Base-by-base conservation (phyloP, 1,140 invertebrate species). In the Colletes latitarsis region DNA sequence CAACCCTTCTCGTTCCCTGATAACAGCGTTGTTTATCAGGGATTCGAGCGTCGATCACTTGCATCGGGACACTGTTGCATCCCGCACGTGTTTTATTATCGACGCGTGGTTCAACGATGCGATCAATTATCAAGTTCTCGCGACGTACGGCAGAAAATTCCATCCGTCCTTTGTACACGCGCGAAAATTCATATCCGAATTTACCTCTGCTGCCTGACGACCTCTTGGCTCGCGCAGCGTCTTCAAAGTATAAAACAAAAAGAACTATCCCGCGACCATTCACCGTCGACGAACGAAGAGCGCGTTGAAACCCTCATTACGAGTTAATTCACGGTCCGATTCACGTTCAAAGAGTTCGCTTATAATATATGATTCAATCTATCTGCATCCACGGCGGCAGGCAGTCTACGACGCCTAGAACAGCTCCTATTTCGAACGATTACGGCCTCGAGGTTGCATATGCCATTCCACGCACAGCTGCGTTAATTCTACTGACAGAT, bases 391-490 rank as follows among this genome's bases (percentile, higher is more conserved):
- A 68, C 73, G 89, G 90, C 90, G 90, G 84, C 90, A 90, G 55
- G 84, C 90, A 85, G 89, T 91, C 90, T 91, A 90, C 88, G 84
- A 82, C 84, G 78, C 68, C 72, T 55, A 81, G 62, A 63, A 72
- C 49, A 75, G 66, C 46, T 77, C 57, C 55, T 82, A 68, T 83
- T 80, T 73, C 73, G 62, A 80, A 80, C 63, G 71, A 60, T 74
- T 49, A 58, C 63, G 41, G 43, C 43, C 77, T 74, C 71, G 71
- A 58, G 77, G 41, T 71, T 80, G 62, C 77, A 57, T 67, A 60
- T 67, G 71, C 30, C 60, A 75, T 67, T 74, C 53, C 62, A 43
- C 52, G 77, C 70, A n/a, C 49, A 49, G 77, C 70, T 66, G 19
- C 43, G 17, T 52, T 80, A 80, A 73, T 66, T 74, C 53, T 67